Evolutionary conservation across 2,888 invertebrate genomes (phyloP).

Genomic region (Diploptera punctata): DNA sequence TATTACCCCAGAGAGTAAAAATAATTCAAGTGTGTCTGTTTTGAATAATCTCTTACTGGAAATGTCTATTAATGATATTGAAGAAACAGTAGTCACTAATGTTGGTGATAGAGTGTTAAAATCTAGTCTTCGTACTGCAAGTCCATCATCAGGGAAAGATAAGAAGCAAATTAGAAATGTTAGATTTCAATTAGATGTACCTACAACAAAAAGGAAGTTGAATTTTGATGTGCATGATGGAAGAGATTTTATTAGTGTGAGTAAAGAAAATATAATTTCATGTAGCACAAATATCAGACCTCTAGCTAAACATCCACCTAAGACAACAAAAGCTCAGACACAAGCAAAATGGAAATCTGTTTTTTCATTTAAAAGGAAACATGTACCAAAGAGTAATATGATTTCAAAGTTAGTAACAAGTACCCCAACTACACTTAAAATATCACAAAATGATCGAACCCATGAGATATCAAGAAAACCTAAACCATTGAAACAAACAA

Average conservation of each 20-base stretch:
- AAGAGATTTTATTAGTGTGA: neutral
- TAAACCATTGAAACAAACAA: too few species aligned
- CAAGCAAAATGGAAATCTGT: constrained; percentile 9
- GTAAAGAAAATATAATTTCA: constrained; percentile 7
- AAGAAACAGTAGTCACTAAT: neutral
- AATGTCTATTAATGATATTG: neutral
- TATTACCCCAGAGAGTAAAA: neutral
- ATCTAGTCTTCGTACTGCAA: neutral
- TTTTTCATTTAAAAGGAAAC: constrained; percentile 10
- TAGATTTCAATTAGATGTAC: neutral
- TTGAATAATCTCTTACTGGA: neutral
- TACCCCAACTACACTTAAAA: constrained; percentile 3
- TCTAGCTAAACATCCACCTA: neutral
- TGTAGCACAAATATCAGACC: neutral
- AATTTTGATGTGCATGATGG: neutral
- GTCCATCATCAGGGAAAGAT: neutral
- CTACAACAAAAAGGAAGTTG: neutral
- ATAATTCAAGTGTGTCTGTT: neutral
- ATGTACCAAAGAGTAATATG: neutral
- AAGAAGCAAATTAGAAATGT: neutral
- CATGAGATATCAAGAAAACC: too few species aligned
- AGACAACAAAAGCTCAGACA: neutral
- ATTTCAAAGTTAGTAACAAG: constrained; percentile 11
- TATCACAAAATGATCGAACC: too few species aligned
- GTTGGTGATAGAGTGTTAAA: neutral